A percentile compares a stretch with the other conserved stretches of the same genome.
Conservation (phyloP, 2,888 invertebrate genomes). For the Rhopalosiphum nymphaeae region DNA sequence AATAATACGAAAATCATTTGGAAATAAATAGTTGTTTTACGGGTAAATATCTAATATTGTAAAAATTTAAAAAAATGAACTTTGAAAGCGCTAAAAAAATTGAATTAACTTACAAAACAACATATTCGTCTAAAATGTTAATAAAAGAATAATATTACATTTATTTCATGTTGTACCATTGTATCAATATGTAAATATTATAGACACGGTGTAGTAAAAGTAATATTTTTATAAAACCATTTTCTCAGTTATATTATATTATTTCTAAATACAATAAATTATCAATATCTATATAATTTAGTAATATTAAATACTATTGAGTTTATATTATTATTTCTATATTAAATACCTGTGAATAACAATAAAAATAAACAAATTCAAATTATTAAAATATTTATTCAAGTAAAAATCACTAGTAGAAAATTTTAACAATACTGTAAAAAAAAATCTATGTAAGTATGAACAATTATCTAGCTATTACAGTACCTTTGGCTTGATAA, state of each 20-base stretch:
- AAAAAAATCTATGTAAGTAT: not conserved
- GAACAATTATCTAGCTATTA: not conserved
- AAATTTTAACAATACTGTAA: not conserved
- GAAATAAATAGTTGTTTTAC: too few relatives aligned
- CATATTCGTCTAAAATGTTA: not conserved
- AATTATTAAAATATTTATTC: not conserved
- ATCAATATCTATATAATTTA: not conserved
- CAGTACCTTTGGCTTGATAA: not conserved
- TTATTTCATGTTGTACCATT: not conserved
- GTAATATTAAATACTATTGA: not conserved
- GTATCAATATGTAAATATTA: not conserved
- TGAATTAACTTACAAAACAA: not conserved
- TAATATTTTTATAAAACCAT: not conserved
- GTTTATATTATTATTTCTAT: not conserved
- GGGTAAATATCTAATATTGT: too few relatives aligned
- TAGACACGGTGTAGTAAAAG: not conserved
- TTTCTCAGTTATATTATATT: not conserved
- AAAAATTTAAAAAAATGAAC: too few relatives aligned
- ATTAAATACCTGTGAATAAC: not conserved
- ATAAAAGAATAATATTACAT: too few relatives aligned
- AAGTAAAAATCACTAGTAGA: not conserved
- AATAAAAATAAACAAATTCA: not conserved
- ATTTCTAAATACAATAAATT: not conserved
- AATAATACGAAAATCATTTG: too few relatives aligned
- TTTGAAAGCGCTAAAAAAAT: not conserved